These are phyloP conservation scores for Muscina levida DNA, from an alignment of 2,888 invertebrate genomes.

Conservation along the genomic window DNA sequence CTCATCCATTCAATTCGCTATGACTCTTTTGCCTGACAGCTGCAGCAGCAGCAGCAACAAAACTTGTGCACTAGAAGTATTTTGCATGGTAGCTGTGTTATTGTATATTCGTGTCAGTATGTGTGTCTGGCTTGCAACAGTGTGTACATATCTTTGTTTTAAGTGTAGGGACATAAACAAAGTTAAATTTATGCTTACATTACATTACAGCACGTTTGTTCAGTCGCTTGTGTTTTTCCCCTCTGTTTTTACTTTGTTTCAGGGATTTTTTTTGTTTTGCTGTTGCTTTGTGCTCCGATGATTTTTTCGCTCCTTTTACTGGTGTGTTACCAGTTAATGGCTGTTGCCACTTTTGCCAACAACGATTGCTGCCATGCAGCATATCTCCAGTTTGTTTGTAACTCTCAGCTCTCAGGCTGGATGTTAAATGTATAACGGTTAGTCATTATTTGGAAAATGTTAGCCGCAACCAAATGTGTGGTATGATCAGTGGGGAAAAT, in stretches of 20 bases:
- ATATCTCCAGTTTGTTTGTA: constrained; percentile 59
- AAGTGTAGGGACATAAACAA: constrained; percentile 44
- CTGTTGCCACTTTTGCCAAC: constrained; percentile 24
- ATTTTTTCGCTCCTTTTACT: constrained; percentile 18
- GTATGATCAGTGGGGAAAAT: no score
- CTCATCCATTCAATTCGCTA: neutral
- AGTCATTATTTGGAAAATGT: constrained; percentile 24
- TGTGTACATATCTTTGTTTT: constrained; percentile 4
- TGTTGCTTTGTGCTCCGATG: no score
- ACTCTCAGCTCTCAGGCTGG: neutral
- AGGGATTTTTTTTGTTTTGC: no score
- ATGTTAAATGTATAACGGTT: constrained; percentile 10
- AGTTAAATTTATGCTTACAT: constrained; percentile 52
- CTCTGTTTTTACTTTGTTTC: no score
- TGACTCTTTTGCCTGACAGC: neutral
- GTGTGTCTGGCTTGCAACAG: no score
- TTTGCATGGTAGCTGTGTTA: neutral
- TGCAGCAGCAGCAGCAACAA: neutral
- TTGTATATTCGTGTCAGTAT: no score
- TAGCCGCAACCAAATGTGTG: no score
- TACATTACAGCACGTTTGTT: constrained; percentile 43
- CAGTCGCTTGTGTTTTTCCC: neutral
- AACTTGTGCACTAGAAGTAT: neutral
- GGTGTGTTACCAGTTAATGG: constrained; percentile 40
- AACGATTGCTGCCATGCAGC: neutral